Conservation (phyloP, 1,140 invertebrate genomes). For the Nasonia vitripennis region DNA sequence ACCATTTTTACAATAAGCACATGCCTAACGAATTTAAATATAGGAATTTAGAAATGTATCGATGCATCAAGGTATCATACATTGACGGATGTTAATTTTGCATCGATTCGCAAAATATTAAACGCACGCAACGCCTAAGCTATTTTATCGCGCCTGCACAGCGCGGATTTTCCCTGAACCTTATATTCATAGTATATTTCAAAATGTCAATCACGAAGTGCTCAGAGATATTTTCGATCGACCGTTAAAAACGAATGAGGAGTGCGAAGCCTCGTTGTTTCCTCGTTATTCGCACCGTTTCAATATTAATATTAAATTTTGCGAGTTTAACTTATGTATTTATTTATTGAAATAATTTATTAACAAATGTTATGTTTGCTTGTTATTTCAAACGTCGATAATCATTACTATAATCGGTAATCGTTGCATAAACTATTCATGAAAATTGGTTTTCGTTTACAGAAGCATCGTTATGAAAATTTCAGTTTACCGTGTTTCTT, state of each 20-base stretch:
- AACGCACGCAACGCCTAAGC: slow-evolving; percentile 3
- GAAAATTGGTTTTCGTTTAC: neutral
- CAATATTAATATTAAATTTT: too few species aligned
- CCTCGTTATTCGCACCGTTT: neutral
- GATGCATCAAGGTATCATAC: neutral
- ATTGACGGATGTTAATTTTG: neutral
- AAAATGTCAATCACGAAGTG: slow-evolving; percentile 30
- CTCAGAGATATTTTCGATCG: neutral
- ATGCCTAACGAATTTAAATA: neutral
- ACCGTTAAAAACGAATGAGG: neutral
- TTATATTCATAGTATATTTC: slow-evolving; percentile 14
- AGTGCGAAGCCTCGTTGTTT: slow-evolving; percentile 10
- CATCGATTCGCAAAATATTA: slow-evolving; percentile 2
- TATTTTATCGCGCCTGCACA: slow-evolving; percentile 15
- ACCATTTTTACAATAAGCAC: slow-evolving; percentile 18
- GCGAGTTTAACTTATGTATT: too few species aligned
- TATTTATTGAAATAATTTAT: too few species aligned
- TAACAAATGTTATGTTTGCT: too few species aligned
- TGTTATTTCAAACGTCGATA: too few species aligned
- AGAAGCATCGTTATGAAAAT: neutral
- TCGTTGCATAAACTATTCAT: neutral
- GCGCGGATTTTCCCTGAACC: slow-evolving; percentile 42
- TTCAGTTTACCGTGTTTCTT: too few species aligned
- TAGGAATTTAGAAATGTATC: neutral
- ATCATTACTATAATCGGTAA: neutral